A percentile compares a stretch with the other conserved stretches of the same genome.
phyloP scores from a whole-genome alignment of 2,797 vertebrate species.

The Siniperca undulata region DNA sequence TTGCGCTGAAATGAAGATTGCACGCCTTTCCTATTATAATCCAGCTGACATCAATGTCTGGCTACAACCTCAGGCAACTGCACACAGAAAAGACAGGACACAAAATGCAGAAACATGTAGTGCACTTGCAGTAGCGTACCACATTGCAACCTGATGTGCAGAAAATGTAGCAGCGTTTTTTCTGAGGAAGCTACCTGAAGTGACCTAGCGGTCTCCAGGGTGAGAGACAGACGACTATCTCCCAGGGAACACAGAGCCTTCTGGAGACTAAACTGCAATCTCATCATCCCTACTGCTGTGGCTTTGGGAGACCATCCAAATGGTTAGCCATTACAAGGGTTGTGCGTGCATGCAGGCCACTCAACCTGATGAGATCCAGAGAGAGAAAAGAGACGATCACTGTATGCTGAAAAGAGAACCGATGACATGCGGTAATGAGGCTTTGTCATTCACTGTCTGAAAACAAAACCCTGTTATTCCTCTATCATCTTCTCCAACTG shows the following conservation, averaged over 20 bases:
- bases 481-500: conserved; percentile 51
- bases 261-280: conserved; percentile 50
- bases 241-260: conserved; percentile 42
- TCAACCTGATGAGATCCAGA: conserved; percentile 62
- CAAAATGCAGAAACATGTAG: conserved; percentile 30
- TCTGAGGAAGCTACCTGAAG: conserved; percentile 24
- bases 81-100: conserved; percentile 4
- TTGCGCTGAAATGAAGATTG: conserved; percentile 48
- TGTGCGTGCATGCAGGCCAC: conserved; percentile 46
- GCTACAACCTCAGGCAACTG: conserved; percentile 35
- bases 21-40: conserved; percentile 48
- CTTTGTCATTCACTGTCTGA: conserved; percentile 52
- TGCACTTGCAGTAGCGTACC: not conserved
- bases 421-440: conserved; percentile 52
- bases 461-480: conserved; percentile 58
- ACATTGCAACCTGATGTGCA: not conserved
- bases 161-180: conserved; percentile 9
- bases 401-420: conserved; percentile 39
- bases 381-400: conserved; percentile 33
- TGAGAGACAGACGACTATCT: conserved; percentile 37
- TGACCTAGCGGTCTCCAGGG: conserved; percentile 46
- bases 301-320: conserved; percentile 60
- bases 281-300: conserved; percentile 48
- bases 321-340: conserved; percentile 41
- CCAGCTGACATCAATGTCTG: conserved; percentile 48